Evolutionary conservation across 2,888 invertebrate species (phyloP).

Genomic region (Prenolepis imparis): DNA sequence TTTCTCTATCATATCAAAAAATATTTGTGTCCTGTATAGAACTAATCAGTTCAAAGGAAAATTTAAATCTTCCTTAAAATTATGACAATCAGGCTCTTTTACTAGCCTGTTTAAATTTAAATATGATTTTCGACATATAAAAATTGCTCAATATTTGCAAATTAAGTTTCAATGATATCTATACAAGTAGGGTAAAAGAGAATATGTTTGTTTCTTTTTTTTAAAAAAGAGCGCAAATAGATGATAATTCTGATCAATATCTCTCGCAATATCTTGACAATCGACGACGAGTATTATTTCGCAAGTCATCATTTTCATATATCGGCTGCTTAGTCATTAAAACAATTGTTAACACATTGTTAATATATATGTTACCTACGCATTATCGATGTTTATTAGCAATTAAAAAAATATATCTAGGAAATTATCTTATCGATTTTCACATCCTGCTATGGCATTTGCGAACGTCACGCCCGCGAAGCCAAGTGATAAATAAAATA

Average conservation of each 20-base stretch:
- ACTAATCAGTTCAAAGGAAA: no score
- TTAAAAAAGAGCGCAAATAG: background rate
- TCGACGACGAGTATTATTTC: background rate
- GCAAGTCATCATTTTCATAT: background rate
- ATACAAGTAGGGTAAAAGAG: background rate
- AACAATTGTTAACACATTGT: background rate
- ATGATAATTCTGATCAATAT: background rate
- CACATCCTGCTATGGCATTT: background rate
- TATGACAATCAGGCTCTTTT: no score
- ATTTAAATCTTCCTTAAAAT: no score
- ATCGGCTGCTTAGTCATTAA: background rate
- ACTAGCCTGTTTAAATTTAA: no score
- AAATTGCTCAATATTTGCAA: no score
- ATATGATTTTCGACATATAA: no score
- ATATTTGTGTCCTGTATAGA: no score
- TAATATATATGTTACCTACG: background rate
- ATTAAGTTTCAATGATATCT: background rate
- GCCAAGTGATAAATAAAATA: slow-evolving; percentile 1
- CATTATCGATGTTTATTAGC: background rate
- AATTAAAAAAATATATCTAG: background rate
- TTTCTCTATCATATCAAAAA: no score
- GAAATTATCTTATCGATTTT: background rate
- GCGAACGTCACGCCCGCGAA: background rate
- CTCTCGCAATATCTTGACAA: background rate
- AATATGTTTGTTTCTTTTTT: background rate